Base-by-base conservation (phyloP, 2,888 invertebrate genomes). In the Phragmatobia fuliginosa region DNA sequence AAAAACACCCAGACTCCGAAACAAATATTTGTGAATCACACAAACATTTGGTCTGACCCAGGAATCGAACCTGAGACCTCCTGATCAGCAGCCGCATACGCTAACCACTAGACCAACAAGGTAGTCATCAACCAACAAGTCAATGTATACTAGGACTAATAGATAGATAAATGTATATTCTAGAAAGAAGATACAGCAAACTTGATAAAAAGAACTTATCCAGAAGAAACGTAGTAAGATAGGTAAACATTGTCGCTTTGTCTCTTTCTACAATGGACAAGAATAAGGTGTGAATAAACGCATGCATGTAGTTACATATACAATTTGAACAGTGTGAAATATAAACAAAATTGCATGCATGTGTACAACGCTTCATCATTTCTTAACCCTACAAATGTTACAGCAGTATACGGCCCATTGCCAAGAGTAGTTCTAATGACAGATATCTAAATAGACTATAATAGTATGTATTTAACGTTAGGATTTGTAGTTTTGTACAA, bases 361-460 rank as follows among this genome's bases (percentile, higher is more conserved):
- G 56, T 56, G 28, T 16, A 28, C 56, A 16, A 6, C 1, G 16
- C 16, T 28, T 1, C 28, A 25, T 25, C 52, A 56, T 56, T 56
- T 56, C 56, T 56, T 28, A 56, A 52, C 49, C 49, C 21, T 49
- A 49, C 52, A 28, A 52, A 52, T 3, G 5, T 28, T 11, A 21
- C 21, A 49, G 49, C 49, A 49, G n/a, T 11, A 10, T n/a, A 25
- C 56, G 14, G 16, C n/a, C 45, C 28, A 49, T 60, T 62, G 61
- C 41, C 38, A 62, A 62, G 61, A 67, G 31, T 52, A 52, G 10
- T 60, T 49, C 21, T 62, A 68, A 62, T 49, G 33, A 67, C 38
- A 60, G n/a, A 64, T 73, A 79, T 77, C 76, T 79, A 81, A 83
- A 85, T 80, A 81, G 78, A 79, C 31, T 74, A 79, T 81, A 85